These are phyloP conservation scores for Listronotus bonariensis DNA, from an alignment of 1,140 invertebrate species.

Conservation along the genomic window DNA sequence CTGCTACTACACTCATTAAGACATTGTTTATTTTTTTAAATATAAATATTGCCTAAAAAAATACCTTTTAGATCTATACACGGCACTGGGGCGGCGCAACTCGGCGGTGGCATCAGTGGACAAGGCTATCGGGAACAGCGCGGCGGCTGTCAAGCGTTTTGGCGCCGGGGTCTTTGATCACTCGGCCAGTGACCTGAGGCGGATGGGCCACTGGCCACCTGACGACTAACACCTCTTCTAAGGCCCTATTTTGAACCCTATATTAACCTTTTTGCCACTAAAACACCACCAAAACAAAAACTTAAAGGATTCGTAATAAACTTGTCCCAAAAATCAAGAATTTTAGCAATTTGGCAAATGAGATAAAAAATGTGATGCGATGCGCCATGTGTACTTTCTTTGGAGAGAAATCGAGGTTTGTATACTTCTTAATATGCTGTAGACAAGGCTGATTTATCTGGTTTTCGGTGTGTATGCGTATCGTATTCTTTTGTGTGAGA, in stretches of 20 bases:
- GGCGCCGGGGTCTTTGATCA: slow-evolving; percentile 53
- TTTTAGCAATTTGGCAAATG: slow-evolving; percentile 22
- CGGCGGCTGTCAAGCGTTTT: slow-evolving; percentile 50
- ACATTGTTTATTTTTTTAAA: too few relatives aligned
- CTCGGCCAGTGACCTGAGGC: slow-evolving; percentile 47
- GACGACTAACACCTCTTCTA: slow-evolving; percentile 29
- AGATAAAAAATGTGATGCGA: slow-evolving; percentile 19
- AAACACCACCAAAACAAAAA: background rate
- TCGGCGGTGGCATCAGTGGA: slow-evolving; percentile 7
- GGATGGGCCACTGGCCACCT: slow-evolving; percentile 39
- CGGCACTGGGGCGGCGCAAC: background rate
- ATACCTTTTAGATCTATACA: too few relatives aligned
- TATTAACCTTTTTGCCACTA: background rate
- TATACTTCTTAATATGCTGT: slow-evolving; percentile 5
- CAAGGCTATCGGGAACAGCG: slow-evolving; percentile 17
- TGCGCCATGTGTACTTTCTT: slow-evolving; percentile 28
- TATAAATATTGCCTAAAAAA: too few relatives aligned
- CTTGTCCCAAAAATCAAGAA: slow-evolving; percentile 19
- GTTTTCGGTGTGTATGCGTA: slow-evolving; percentile 4
- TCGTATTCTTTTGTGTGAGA: too few relatives aligned
- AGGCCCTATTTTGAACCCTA: background rate
- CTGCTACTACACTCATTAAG: too few relatives aligned
- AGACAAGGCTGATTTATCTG: slow-evolving; percentile 14
- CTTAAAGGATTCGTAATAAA: slow-evolving; percentile 5
- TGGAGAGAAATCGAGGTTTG: slow-evolving; percentile 27